Conservation (phyloP, 37 sponge, comb jelly and placozoan genomes). For the Ianthella basta region DNA sequence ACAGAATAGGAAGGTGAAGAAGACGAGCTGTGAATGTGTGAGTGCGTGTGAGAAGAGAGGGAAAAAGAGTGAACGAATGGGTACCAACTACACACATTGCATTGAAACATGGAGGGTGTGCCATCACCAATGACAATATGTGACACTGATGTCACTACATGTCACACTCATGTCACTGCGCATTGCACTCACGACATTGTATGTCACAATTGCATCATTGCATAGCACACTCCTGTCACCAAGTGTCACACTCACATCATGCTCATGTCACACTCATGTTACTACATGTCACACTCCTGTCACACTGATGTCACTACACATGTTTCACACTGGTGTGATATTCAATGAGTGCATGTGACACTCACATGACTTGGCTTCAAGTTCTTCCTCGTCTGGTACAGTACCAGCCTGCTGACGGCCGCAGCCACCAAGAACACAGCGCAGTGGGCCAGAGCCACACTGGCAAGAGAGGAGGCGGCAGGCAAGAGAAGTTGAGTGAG, state of each 20-base stretch:
- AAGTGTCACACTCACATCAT: too few relatives aligned
- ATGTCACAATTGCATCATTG: too few relatives aligned
- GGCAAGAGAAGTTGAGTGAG: conserved; percentile 59
- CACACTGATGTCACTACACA: too few relatives aligned
- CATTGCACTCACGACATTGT: too few relatives aligned
- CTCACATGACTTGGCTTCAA: conserved; percentile 35
- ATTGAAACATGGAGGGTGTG: too few relatives aligned
- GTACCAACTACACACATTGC: too few relatives aligned
- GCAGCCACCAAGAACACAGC: conserved; percentile 11
- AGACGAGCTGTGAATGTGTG: conserved; percentile 22
- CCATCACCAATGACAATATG: too few relatives aligned
- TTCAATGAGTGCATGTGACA: neutral
- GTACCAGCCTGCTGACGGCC: neutral
- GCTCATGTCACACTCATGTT: too few relatives aligned
- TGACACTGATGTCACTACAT: neutral
- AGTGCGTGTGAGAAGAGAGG: conserved; percentile 29
- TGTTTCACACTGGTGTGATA: too few relatives aligned
- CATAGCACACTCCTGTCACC: too few relatives aligned
- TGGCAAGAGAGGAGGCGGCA: conserved; percentile 10
- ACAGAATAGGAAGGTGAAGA: conserved; percentile 38
- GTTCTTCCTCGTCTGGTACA: neutral
- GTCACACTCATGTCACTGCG: neutral
- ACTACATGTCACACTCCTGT: too few relatives aligned
- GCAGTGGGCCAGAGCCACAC: neutral
- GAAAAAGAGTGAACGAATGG: conserved; percentile 22